Percentiles rank a stretch among this genome's conserved stretches.
Evolutionary conservation across 2,888 invertebrate species (phyloP).

Genomic region (Drosophila mayaguana): DNA sequence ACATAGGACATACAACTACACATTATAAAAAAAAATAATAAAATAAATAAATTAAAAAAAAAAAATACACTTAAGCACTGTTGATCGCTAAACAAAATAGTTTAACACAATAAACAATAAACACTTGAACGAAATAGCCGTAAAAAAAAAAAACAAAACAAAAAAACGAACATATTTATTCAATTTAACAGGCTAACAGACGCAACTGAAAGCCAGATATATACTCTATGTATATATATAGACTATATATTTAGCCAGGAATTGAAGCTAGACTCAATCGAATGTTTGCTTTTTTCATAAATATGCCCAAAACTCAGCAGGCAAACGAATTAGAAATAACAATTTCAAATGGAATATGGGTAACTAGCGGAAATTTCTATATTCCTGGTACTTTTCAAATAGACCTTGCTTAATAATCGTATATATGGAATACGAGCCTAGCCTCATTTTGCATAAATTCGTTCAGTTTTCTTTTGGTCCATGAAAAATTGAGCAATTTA

Average conservation of each 20-base stretch:
- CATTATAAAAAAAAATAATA: background rate
- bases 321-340: no score
- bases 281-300: background rate
- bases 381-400: no score
- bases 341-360: no score
- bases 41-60: background rate
- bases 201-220: background rate
- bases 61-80: conserved; percentile 1
- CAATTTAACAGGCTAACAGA: background rate
- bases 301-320: background rate
- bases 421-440: no score
- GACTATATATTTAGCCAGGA: conserved; percentile 8
- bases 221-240: background rate
- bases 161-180: background rate
- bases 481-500: background rate
- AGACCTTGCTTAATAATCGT: no score
- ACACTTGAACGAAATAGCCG: conserved; percentile 8
- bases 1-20: conserved; percentile 9
- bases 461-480: no score
- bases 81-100: conserved; percentile 1
- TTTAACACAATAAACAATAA: conserved; percentile 1
- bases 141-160: background rate
- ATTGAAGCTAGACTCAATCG: conserved; percentile 16
- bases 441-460: no score
- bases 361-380: no score